Evolutionary conservation across 1,140 invertebrate genomes (phyloP).

Genomic region (Brachionus koreanus): DNA sequence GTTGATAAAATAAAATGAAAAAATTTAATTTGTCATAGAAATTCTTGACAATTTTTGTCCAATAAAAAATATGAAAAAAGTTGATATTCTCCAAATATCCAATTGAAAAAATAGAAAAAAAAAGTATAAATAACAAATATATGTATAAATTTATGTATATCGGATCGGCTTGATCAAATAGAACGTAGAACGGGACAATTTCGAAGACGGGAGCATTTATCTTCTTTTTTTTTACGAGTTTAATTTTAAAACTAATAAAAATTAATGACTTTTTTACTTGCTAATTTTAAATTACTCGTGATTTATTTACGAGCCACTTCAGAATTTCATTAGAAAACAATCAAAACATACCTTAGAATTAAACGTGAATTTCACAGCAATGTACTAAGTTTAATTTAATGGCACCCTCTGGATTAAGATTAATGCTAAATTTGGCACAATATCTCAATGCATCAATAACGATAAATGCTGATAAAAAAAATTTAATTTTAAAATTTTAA

Average conservation of each 20-base stretch:
- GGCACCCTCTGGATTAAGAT: background rate
- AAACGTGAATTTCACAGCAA: background rate
- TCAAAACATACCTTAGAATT: background rate
- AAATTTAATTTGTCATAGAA: slow-evolving; percentile 7
- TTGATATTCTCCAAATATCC: background rate
- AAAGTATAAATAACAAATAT: background rate
- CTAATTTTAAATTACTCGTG: slow-evolving; percentile 32
- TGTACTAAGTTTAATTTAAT: background rate
- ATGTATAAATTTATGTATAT: background rate
- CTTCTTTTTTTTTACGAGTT: slow-evolving; percentile 7
- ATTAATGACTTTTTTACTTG: slow-evolving; percentile 39
- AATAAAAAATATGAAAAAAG: background rate
- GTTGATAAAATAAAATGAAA: background rate
- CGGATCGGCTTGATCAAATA: slow-evolving; percentile 23
- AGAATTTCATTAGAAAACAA: slow-evolving; percentile 8
- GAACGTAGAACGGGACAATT: slow-evolving; percentile 23
- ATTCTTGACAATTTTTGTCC: background rate
- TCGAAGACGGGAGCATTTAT: slow-evolving; percentile 7
- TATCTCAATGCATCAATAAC: background rate
- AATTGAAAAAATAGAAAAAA: background rate
- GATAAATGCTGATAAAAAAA: background rate
- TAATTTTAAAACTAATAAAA: slow-evolving; percentile 40
- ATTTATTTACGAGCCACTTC: slow-evolving; percentile 41
- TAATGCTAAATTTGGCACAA: background rate
- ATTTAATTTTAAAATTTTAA: background rate